Conservation (phyloP, 2,113 vertebrate species). For the Phainopepla nitens region DNA sequence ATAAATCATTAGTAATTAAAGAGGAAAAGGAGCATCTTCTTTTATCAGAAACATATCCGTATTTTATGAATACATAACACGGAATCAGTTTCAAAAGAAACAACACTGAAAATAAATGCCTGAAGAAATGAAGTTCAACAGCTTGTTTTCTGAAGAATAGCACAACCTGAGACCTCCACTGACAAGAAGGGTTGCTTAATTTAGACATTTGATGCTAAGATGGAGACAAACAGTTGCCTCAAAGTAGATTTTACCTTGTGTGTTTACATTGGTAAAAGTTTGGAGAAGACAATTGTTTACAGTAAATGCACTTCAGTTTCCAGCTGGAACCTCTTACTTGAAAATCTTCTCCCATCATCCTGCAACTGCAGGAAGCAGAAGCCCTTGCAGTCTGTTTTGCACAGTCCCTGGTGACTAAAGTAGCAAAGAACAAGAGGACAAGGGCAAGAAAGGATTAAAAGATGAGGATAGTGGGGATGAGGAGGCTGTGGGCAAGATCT, state of each 20-base stretch:
- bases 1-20: background rate
- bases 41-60: background rate
- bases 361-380: background rate
- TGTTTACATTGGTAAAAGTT: background rate
- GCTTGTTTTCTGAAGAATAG: background rate
- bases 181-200: background rate
- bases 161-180: background rate
- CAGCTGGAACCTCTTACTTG: background rate
- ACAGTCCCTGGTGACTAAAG: background rate
- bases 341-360: background rate
- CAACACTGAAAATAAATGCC: background rate
- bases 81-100: background rate
- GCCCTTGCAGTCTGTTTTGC: background rate
- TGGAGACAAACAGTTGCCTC: background rate
- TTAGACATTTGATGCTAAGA: background rate
- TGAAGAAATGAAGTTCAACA: background rate
- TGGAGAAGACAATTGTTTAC: background rate
- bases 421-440: background rate
- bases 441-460: background rate
- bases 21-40: background rate
- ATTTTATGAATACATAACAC: background rate
- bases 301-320: background rate
- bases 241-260: background rate
- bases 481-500: background rate
- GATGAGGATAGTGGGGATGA: background rate